A percentile compares a stretch with the other conserved stretches of the same genome.
Conservation (phyloP, 2,113 vertebrate genomes). For the Oncorhynchus tshawytscha region DNA sequence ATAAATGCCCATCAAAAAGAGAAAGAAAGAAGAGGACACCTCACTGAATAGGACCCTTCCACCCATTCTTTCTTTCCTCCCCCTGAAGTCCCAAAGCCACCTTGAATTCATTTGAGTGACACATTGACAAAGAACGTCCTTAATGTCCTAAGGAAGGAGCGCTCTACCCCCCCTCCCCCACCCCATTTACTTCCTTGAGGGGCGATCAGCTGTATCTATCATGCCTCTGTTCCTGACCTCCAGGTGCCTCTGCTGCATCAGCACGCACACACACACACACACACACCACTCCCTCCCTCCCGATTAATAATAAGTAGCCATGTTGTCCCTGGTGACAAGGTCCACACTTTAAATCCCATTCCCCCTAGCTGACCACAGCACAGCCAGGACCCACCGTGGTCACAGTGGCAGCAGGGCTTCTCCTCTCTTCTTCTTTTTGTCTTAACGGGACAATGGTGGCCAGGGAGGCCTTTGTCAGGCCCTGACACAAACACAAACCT, state of each 20-base stretch:
- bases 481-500: conserved; percentile 56
- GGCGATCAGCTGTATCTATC: conserved; percentile 90
- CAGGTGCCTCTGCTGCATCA: conserved; percentile 78
- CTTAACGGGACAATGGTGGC: conserved; percentile 56
- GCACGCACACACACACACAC: conserved; percentile 48
- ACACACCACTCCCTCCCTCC: not conserved
- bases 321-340: conserved; percentile 70
- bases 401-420: conserved; percentile 52
- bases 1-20: not conserved
- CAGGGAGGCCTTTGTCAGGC: conserved; percentile 50
- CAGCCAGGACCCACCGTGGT: conserved; percentile 8
- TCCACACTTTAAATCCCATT: conserved; percentile 67
- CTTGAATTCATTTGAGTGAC: conserved; percentile 79
- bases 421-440: conserved; percentile 51
- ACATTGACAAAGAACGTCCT: conserved; percentile 84
- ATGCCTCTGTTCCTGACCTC: conserved; percentile 87
- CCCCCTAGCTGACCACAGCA: conserved; percentile 35
- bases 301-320: conserved; percentile 70
- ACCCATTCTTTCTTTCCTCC: not conserved
- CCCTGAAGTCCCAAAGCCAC: conserved; percentile 49
- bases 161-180: conserved; percentile 54
- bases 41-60: conserved; percentile 58
- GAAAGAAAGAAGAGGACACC: conserved; percentile 37
- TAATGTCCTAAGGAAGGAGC: conserved; percentile 78
- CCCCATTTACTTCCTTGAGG: conserved; percentile 81